Conservation (phyloP, 1,140 invertebrate genomes). For the Manduca sexta region DNA sequence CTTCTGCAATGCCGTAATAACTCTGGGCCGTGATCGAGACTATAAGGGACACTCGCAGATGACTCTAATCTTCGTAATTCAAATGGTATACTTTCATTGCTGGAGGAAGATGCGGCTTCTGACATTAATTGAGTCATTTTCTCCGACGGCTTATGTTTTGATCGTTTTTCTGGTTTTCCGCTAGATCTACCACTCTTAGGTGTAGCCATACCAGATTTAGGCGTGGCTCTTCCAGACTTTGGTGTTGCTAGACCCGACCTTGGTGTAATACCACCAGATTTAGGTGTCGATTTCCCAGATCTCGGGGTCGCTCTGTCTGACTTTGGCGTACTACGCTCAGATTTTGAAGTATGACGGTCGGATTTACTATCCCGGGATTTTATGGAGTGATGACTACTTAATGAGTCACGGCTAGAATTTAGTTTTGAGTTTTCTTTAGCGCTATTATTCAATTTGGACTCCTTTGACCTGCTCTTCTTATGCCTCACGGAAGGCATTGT, state of each 20-base stretch:
- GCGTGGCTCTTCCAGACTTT: constrained; percentile 56
- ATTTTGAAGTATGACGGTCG: constrained; percentile 56
- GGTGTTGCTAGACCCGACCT: constrained; percentile 57
- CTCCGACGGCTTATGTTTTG: constrained; percentile 67
- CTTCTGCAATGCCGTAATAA: constrained; percentile 76
- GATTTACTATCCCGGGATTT: constrained; percentile 69
- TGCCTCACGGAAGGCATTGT: constrained; percentile 61
- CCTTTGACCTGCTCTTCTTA: constrained; percentile 67
- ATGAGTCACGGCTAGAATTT: constrained; percentile 68
- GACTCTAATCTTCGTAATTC: constrained; percentile 73
- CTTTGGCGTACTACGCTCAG: constrained; percentile 53
- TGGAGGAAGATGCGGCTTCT: constrained; percentile 69
- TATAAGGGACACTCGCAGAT: constrained; percentile 75
- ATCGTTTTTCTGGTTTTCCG: constrained; percentile 60
- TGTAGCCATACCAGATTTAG: constrained; percentile 56
- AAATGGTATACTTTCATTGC: constrained; percentile 69
- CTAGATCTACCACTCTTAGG: constrained; percentile 64
- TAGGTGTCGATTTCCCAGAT: constrained; percentile 57
- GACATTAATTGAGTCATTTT: constrained; percentile 71
- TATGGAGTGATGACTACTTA: constrained; percentile 69
- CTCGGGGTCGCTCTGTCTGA: constrained; percentile 47
- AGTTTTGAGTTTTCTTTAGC: constrained; percentile 63
- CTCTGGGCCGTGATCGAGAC: constrained; percentile 70
- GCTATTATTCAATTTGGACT: constrained; percentile 56
- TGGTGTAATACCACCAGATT: constrained; percentile 55